Base-by-base conservation (phyloP, 2,888 invertebrate species). In the Heliconius ismenius region DNA sequence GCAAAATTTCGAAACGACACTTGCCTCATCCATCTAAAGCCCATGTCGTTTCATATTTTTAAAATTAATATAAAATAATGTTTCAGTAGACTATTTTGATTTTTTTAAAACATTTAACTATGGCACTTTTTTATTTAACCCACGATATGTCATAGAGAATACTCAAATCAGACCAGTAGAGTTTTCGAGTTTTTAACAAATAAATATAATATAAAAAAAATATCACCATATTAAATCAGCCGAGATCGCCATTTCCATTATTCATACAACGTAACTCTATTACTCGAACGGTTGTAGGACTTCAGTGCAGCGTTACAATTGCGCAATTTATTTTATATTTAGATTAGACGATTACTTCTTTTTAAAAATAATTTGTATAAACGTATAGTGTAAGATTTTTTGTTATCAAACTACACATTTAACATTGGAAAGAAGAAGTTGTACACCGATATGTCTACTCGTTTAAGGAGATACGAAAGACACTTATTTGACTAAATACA, bases 361-460 rank as follows among this genome's bases (percentile, higher is more conserved):
- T 36, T 36, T 13, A 13, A 39, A n/a, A 36, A n/a, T 21, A 13
- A 60, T 60, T 73, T 11, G 43, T 49, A 73, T 24, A 73, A 73
- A 73, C 43, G 62, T 60, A 70, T 54, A 75, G 39, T 72, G 72
- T 76, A 58, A 58, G 54, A 15, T 21, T 65, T 76, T 21, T 72
- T 73, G 58, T 54, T 43, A 24, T 49, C 73, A 75, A 77, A 73
- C 73, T 77, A 81, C 77, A 81, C 79, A 76, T 70, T 78, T 76
- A 78, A 73, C 39, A 77, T 67, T 74, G 68, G 64, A 62, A 79
- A 54, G 68, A 73, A 58, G 63, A 76, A 73, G 75, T 65, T 76
- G 43, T 76, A 80, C 78, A 79, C 43, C 74, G 63, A 79, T 74
- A 49, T 79, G 74, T 77, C 77, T 80, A 80, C 78, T 77, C 72